Conservation (phyloP, 53 echinoderm and acorn worm species). For the Mesocentrotus franciscanus region DNA sequence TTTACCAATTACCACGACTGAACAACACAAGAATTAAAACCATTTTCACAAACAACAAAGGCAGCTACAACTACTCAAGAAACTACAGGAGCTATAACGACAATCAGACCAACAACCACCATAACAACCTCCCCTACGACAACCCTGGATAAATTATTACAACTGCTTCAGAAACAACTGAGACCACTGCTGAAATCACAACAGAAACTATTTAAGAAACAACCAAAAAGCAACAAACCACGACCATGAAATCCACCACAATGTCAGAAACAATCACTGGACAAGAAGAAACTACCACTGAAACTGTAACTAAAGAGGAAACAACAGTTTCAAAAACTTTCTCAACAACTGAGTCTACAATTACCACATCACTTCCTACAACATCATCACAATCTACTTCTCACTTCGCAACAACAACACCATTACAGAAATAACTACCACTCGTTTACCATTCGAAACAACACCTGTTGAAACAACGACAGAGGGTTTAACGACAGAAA, state of each 20-base stretch:
- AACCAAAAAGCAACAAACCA: slow-evolving; percentile 24
- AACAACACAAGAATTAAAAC: slow-evolving; percentile 17
- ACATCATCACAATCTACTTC: background rate
- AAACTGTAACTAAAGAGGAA: slow-evolving; percentile 7
- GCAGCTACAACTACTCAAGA: background rate
- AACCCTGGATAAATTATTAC: background rate
- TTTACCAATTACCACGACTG: background rate
- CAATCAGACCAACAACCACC: background rate
- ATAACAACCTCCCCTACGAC: background rate
- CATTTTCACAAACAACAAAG: slow-evolving; percentile 2
- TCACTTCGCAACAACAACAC: background rate
- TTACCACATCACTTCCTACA: background rate
- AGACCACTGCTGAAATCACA: slow-evolving; percentile 16
- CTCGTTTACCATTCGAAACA: slow-evolving; percentile 26
- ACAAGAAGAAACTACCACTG: background rate
- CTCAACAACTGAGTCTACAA: slow-evolving; percentile 24
- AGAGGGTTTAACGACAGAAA: background rate
- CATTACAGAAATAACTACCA: slow-evolving; percentile 10
- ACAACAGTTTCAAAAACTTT: slow-evolving; percentile 34
- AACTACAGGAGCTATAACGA: background rate
- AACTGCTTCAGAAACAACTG: background rate
- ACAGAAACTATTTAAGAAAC: background rate
- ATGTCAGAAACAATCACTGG: background rate
- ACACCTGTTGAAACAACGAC: slow-evolving; percentile 35
- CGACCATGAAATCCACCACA: background rate